A percentile compares a stretch with the other conserved stretches of the same genome.
Conservation (phyloP, 2,888 invertebrate genomes). For the Molanna angustata region DNA sequence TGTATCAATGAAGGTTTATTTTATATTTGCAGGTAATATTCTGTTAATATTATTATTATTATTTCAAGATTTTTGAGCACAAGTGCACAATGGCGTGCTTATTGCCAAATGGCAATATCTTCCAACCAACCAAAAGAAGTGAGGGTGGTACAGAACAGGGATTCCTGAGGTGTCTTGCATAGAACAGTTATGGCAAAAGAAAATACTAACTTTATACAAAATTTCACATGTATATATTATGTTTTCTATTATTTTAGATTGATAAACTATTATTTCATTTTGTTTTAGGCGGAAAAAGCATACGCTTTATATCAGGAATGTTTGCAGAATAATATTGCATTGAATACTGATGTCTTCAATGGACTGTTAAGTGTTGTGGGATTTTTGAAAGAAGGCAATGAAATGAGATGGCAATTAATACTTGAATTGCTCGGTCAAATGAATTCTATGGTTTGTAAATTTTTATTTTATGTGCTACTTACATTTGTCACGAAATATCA, state of each 20-base stretch:
- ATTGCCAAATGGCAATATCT: too few species aligned
- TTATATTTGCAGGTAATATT: too few species aligned
- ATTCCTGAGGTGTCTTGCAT: too few species aligned
- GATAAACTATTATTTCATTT: not conserved
- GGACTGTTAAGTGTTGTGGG: slow-evolving; percentile 59
- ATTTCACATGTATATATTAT: not conserved
- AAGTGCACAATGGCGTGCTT: too few species aligned
- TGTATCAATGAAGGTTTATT: too few species aligned
- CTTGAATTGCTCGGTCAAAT: slow-evolving; percentile 63
- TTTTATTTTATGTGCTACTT: too few species aligned
- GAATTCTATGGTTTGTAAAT: slow-evolving; percentile 48
- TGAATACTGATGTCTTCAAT: slow-evolving; percentile 70
- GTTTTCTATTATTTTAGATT: not conserved
- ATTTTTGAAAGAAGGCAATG: slow-evolving; percentile 63
- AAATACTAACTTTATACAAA: not conserved
- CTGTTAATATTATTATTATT: too few species aligned
- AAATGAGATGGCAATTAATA: slow-evolving; percentile 62
- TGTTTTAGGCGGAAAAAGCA: slow-evolving; percentile 59
- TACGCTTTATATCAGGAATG: slow-evolving; percentile 65
- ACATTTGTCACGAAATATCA: too few species aligned
- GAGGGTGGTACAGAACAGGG: too few species aligned
- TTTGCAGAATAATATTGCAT: slow-evolving; percentile 57
- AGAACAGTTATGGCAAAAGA: too few species aligned
- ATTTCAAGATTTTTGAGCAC: too few species aligned
- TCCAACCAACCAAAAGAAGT: too few species aligned